Evolutionary conservation across 1,140 invertebrate genomes (phyloP), one percentile per base, ranked within the genome.

Genomic region (Hirudo medicinalis): DNA sequence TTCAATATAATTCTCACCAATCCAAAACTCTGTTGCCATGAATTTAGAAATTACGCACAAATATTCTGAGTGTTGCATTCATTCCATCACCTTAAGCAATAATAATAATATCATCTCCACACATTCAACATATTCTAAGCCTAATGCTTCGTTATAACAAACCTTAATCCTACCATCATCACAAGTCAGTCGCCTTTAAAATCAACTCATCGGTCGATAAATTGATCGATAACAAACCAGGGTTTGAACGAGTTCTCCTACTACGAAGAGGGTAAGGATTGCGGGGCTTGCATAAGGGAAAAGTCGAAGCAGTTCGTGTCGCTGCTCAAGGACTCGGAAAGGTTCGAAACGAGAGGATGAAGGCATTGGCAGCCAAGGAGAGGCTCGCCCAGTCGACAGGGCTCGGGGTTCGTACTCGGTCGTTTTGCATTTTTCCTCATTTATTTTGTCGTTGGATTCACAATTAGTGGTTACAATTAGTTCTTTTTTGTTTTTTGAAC

Each of bases 241-340:
- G 99, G 96, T 2, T 83, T 99, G 69, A 94, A 79, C 81, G 95
- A 98, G 82, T 99, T 99, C 83, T 94, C 98, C 80, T 91, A 99
- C 81, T 87, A 93, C 79, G 97, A 99, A 82, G 96, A 98, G 77
- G 92, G 91, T 75, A 97, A 98, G 82, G 97, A 99, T 84, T 94
- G 97, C 84, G 97, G 97, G 49, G 86, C 93, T 78, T 96, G 97
- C 84, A 95, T 99, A 0, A 84, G 97, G 55, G 95, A 99, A 84
- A 99, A 99, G 83, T 94, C 96, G 69, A 98, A 98, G 83, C 91
- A 95, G 84, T 85, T 99, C 79, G 93, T 96, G 54, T 87, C 88
- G 76, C 86, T 99, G 76, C 85, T 99, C 70, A 93, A 93, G 81
- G 96, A 99, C 79, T 94, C 98, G 76, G 97, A 99, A 82, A 86